Percentiles rank a stretch among this genome's conserved stretches.
Conservation (phyloP, 2,797 vertebrate species). For the Brachyrhaphis roseni region DNA sequence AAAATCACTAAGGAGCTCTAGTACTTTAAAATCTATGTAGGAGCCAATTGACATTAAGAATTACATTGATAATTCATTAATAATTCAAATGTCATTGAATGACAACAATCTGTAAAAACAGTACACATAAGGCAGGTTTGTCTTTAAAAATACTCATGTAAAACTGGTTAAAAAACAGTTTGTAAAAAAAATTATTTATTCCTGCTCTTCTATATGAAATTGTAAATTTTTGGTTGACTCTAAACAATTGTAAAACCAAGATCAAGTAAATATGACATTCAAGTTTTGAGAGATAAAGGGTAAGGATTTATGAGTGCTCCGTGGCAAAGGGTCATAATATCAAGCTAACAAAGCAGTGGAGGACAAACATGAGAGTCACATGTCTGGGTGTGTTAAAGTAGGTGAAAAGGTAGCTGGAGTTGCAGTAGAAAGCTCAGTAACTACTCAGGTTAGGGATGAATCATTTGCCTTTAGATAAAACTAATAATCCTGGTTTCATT, state of each 20-base stretch:
- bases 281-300: not conserved
- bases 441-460: not conserved
- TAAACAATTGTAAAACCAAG: not conserved
- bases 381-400: slow-evolving; percentile 3
- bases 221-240: not conserved
- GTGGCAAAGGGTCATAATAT: not conserved
- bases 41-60: not conserved
- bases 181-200: not conserved
- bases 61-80: too few relatives aligned
- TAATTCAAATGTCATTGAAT: not conserved
- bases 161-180: not conserved
- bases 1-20: not conserved
- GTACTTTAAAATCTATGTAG: not conserved
- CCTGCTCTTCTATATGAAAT: not conserved
- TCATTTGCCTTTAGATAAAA: not conserved
- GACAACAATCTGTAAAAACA: not conserved
- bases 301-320: not conserved
- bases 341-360: not conserved
- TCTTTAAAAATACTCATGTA: not conserved
- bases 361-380: not conserved
- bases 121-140: not conserved
- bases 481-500: not conserved
- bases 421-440: not conserved
- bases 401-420: slow-evolving; percentile 10
- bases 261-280: not conserved